These are phyloP conservation scores for Acrocephalus kingi DNA, from an alignment of 2,113 vertebrate genomes.

Conservation along the genomic window DNA sequence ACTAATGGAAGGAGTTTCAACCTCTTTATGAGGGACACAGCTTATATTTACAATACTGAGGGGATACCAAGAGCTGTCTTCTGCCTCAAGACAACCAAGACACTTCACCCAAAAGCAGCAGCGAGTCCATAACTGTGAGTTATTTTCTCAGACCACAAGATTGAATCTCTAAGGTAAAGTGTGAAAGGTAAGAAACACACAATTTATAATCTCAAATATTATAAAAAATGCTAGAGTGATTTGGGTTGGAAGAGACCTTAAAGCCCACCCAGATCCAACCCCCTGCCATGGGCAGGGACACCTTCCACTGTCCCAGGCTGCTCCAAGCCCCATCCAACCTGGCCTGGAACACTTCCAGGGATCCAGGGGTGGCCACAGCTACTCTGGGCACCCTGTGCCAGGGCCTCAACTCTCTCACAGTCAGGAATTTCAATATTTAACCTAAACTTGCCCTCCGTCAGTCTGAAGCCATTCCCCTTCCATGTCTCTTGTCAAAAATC, in stretches of 20 bases:
- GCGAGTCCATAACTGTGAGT: neutral
- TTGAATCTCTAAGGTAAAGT: neutral
- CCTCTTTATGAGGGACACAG: neutral
- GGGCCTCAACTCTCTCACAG: neutral
- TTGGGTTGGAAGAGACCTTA: neutral
- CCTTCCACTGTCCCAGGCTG: neutral
- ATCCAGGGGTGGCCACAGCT: neutral
- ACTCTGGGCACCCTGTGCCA: neutral
- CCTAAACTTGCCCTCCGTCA: neutral
- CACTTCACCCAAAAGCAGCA: neutral
- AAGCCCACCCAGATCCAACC: neutral
- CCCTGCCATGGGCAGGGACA: neutral
- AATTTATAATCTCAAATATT: neutral
- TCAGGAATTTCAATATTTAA: neutral
- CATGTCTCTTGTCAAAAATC: neutral
- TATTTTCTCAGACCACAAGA: neutral
- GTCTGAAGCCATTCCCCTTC: neutral
- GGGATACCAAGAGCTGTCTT: neutral
- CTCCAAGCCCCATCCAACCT: fast-evolving
- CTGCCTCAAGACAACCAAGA: neutral
- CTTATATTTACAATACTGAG: neutral
- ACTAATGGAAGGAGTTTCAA: neutral
- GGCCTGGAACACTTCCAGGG: fast-evolving
- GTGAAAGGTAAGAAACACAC: neutral
- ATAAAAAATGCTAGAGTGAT: neutral